A percentile compares a stretch with the other conserved stretches of the same genome.
Evolutionary conservation across 2,797 vertebrate species (phyloP).

Genomic region (Danio albolineatus): DNA sequence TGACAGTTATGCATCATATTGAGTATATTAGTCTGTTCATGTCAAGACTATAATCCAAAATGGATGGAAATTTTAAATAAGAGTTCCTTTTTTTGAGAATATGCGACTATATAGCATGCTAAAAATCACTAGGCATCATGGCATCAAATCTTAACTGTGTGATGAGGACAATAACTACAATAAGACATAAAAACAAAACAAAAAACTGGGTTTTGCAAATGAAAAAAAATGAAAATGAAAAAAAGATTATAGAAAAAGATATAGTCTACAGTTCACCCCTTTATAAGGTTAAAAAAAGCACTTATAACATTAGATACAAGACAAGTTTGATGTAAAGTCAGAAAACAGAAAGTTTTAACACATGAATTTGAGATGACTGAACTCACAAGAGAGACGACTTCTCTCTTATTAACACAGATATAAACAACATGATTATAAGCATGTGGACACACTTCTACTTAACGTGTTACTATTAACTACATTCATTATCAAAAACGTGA

Average conservation of each 20-base stretch:
- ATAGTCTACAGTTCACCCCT: constrained; percentile 48
- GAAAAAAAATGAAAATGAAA: too few relatives aligned
- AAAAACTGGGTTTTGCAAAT: constrained; percentile 66
- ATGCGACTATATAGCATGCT: too few relatives aligned
- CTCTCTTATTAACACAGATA: not conserved
- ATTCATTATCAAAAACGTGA: not conserved
- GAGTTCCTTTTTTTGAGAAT: too few relatives aligned
- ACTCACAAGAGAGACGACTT: not conserved
- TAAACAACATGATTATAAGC: constrained; percentile 9
- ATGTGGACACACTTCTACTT: not conserved
- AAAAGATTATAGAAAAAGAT: constrained; percentile 52
- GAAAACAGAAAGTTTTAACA: not conserved
- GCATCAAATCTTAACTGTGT: too few relatives aligned
- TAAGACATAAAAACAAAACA: constrained; percentile 55
- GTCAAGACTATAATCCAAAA: too few relatives aligned
- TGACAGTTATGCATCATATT: too few relatives aligned
- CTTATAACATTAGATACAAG: constrained; percentile 57
- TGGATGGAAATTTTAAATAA: too few relatives aligned
- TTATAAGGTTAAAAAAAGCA: constrained; percentile 62
- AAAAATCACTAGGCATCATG: too few relatives aligned
- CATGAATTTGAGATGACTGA: not conserved
- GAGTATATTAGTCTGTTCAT: too few relatives aligned
- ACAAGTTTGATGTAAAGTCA: constrained; percentile 12
- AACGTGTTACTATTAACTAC: not conserved
- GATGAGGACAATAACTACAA: not conserved